A percentile compares a stretch with the other conserved stretches of the same genome.
phyloP scores from a whole-genome alignment of 1,140 invertebrate species.

The Pseudomyrmex flavicornis region DNA sequence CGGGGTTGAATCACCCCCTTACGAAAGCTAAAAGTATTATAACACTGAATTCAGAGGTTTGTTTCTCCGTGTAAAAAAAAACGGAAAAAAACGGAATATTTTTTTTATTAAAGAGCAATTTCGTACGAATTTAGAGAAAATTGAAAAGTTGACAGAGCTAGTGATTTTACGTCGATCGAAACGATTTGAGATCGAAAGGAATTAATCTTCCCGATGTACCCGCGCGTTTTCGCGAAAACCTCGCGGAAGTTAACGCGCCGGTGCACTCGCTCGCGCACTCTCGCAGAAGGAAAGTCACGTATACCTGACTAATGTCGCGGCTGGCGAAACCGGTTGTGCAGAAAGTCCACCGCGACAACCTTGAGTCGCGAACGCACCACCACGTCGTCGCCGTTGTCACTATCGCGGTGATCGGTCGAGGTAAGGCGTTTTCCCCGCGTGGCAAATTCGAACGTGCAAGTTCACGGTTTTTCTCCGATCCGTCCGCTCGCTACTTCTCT shows the following conservation, averaged over 20 bases:
- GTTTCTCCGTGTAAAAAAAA: too few species aligned
- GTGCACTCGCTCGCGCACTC: neutral
- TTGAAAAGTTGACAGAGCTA: too few species aligned
- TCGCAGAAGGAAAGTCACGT: conserved; percentile 37
- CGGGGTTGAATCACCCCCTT: too few species aligned
- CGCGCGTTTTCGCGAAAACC: neutral
- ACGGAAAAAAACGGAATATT: too few species aligned
- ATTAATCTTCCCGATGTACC: too few species aligned
- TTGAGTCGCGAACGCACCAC: conserved; percentile 16
- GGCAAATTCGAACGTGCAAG: conserved; percentile 10
- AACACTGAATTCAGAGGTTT: too few species aligned
- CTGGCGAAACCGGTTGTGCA: conserved; percentile 39
- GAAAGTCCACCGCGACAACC: conserved; percentile 49
- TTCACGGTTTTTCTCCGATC: conserved; percentile 31
- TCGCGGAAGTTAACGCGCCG: conserved; percentile 45
- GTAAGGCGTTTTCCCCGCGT: neutral
- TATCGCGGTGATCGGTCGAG: conserved; percentile 11
- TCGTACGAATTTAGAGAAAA: too few species aligned
- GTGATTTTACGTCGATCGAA: too few species aligned
- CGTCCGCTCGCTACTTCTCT: conserved; percentile 9
- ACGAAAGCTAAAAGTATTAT: too few species aligned
- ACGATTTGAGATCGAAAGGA: too few species aligned
- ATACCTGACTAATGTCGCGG: conserved; percentile 29
- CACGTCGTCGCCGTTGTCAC: neutral
- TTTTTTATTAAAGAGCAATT: too few species aligned